Evolutionary conservation across 2,113 vertebrate species (phyloP).

Genomic region (Erythrolamprus reginae): DNA sequence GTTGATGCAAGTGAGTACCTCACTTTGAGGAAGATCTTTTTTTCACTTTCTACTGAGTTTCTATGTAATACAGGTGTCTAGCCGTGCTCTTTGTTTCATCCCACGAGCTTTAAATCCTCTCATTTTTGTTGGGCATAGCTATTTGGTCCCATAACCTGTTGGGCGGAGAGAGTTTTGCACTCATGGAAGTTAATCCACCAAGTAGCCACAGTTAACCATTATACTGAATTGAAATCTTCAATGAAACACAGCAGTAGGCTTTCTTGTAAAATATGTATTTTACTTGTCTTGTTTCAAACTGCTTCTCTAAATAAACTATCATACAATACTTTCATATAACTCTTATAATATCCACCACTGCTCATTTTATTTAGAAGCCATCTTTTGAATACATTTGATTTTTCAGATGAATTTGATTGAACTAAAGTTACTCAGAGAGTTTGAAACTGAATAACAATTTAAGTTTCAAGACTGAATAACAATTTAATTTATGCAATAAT

Average conservation of each 20-base stretch:
- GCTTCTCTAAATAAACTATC: too few species aligned
- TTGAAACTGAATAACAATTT: not conserved
- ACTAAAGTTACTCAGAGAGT: not conserved
- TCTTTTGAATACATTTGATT: not conserved
- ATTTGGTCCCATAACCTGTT: too few species aligned
- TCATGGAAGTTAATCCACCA: too few species aligned
- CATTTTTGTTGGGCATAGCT: too few species aligned
- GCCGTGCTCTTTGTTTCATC: not conserved
- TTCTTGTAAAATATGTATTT: too few species aligned
- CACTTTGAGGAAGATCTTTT: not conserved
- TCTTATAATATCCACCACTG: too few species aligned
- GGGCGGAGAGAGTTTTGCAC: too few species aligned
- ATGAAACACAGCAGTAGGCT: too few species aligned
- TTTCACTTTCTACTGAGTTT: not conserved
- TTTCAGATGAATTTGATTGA: not conserved
- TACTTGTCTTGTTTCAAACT: too few species aligned
- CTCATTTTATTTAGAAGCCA: not conserved
- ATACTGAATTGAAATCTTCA: too few species aligned
- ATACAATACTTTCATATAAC: too few species aligned
- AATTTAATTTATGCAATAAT: not conserved
- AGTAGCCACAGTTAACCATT: too few species aligned
- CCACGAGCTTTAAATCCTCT: not conserved
- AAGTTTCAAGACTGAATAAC: not conserved
- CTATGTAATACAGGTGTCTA: not conserved
- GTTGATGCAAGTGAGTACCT: constrained; percentile 86